A percentile compares a stretch with the other conserved stretches of the same genome.
Evolutionary conservation across 2,113 vertebrate genomes (phyloP).

Genomic region (Equus przewalskii): DNA sequence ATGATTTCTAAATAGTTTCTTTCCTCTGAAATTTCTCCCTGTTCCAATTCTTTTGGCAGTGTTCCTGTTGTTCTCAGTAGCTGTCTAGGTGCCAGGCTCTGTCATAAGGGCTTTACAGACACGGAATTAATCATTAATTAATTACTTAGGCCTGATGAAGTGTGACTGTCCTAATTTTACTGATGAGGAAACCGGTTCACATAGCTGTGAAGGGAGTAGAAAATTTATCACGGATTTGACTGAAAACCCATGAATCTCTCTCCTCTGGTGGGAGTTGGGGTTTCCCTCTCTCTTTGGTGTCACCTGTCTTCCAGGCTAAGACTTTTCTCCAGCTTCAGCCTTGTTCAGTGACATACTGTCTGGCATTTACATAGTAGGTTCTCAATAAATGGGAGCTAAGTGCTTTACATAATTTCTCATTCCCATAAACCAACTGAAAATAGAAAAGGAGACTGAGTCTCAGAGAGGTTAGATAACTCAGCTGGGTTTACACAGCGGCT

Average conservation of each 20-base stretch:
- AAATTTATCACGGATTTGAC: not conserved
- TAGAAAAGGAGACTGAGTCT: not conserved
- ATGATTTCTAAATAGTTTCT: not conserved
- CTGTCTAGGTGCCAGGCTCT: not conserved
- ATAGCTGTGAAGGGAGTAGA: not conserved
- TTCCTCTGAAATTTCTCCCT: not conserved
- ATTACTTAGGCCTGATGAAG: too few species aligned
- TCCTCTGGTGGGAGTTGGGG: not conserved
- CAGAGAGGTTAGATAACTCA: not conserved
- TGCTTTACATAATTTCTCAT: not conserved
- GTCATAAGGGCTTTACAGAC: not conserved
- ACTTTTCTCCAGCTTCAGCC: not conserved
- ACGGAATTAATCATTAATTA: fast-evolving
- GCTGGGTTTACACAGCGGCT: not conserved
- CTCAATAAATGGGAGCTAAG: not conserved
- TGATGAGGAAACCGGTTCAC: not conserved
- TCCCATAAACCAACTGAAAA: not conserved
- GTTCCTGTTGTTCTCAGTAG: not conserved
- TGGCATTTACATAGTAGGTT: fast-evolving
- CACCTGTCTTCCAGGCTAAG: not conserved
- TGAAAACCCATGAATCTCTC: fast-evolving
- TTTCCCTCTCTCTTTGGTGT: not conserved
- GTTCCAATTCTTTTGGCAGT: not conserved
- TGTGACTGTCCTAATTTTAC: not conserved
- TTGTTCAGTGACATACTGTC: not conserved